Percentiles rank a stretch among this genome's conserved stretches.
Evolutionary conservation across 2,797 vertebrate genomes (phyloP).

Genomic region (Strix occidentalis): DNA sequence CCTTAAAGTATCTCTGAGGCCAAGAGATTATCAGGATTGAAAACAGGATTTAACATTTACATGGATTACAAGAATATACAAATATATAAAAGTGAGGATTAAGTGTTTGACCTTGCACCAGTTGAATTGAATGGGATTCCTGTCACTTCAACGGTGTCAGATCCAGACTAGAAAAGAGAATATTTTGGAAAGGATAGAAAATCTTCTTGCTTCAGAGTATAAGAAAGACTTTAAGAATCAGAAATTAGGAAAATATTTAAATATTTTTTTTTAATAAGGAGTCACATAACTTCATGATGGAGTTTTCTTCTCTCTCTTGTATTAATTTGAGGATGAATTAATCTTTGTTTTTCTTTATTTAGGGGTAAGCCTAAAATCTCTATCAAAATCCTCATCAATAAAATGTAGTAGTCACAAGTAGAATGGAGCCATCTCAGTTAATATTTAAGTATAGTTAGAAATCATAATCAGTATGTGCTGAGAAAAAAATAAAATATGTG

Average conservation of each 20-base stretch:
- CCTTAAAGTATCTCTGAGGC: background rate
- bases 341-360: background rate
- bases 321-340: background rate
- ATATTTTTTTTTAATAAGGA: background rate
- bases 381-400: background rate
- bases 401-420: background rate
- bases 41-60: constrained; percentile 18
- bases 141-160: background rate
- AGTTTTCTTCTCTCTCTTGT: background rate
- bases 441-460: background rate
- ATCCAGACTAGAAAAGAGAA: background rate
- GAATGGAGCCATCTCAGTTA: background rate
- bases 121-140: background rate
- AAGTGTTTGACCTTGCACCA: background rate
- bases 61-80: background rate
- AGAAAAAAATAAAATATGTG: background rate
- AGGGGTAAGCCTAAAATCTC: background rate
- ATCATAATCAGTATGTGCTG: background rate
- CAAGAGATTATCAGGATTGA: background rate
- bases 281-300: background rate
- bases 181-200: background rate
- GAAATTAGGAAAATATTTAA: background rate
- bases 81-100: background rate
- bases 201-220: background rate
- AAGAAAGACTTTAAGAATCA: background rate